These are phyloP conservation scores for Diglossa cyanea DNA, from an alignment of 2,797 vertebrate genomes.

Conservation along the genomic window DNA sequence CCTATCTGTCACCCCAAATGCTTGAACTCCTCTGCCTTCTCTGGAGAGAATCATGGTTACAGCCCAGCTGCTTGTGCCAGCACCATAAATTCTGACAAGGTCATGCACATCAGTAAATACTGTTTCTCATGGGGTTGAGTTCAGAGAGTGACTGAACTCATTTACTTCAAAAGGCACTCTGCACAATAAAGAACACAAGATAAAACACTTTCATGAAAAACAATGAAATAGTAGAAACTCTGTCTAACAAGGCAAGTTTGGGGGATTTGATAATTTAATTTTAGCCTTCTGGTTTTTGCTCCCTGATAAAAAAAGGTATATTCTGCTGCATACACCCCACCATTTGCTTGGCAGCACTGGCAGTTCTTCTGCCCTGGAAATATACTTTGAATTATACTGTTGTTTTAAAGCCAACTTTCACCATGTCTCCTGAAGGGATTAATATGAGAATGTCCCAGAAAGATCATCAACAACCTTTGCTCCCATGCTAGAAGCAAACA, in stretches of 20 bases:
- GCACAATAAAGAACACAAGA: not conserved
- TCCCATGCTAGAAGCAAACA: not conserved
- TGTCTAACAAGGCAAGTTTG: not conserved
- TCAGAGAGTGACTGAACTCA: not conserved
- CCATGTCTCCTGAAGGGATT: not conserved
- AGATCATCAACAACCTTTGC: not conserved
- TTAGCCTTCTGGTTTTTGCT: not conserved
- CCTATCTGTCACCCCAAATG: not conserved
- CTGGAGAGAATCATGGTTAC: not conserved
- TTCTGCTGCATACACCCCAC: not conserved
- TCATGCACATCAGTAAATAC: not conserved
- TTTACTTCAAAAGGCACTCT: not conserved
- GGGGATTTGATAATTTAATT: not conserved
- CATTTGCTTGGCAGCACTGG: fast-evolving
- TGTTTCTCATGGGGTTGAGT: not conserved
- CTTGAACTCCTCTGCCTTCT: constrained; percentile 1
- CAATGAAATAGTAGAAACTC: not conserved
- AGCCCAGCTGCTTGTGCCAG: not conserved
- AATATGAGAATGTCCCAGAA: not conserved
- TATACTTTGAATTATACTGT: not conserved
- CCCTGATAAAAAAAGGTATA: not conserved
- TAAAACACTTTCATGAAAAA: not conserved
- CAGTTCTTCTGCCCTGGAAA: not conserved
- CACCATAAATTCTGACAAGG: constrained; percentile 14
- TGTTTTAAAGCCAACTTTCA: not conserved